Evolutionary conservation across 1,140 invertebrate species (phyloP).

Genomic region (Drosophila athabasca): DNA sequence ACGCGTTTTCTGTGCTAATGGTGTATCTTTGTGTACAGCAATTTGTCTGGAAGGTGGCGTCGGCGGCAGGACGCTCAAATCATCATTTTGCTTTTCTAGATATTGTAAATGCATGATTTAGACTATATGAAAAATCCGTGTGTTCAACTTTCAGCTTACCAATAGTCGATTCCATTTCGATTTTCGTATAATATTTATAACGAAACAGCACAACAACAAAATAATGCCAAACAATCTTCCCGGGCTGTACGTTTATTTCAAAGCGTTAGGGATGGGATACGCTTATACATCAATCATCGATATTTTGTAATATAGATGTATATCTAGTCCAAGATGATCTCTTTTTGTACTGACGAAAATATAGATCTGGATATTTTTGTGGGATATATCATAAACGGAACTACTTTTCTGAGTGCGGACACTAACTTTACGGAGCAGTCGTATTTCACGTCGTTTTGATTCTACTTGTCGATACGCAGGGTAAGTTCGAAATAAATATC

Average conservation of each 20-base stretch:
- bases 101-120: neutral
- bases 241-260: conserved; percentile 30
- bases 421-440: no score
- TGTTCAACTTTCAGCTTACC: neutral
- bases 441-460: no score
- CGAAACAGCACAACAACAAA: neutral
- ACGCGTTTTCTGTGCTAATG: conserved; percentile 46
- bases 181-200: neutral
- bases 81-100: neutral
- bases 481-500: no score
- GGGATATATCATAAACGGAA: no score
- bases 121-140: no score
- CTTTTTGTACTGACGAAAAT: neutral
- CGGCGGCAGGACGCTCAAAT: conserved; percentile 19
- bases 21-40: conserved; percentile 12
- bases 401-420: no score
- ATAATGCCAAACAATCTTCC: conserved; percentile 2
- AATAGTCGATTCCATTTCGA: conserved; percentile 11
- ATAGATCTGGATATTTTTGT: no score
- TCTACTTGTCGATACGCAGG: no score
- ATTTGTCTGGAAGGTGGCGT: conserved; percentile 6
- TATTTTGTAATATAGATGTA: no score
- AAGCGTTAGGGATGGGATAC: conserved; percentile 11
- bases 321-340: no score
- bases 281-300: no score